Base-by-base conservation (phyloP, 1,140 invertebrate species). In the Pristionchus pacificus region DNA sequence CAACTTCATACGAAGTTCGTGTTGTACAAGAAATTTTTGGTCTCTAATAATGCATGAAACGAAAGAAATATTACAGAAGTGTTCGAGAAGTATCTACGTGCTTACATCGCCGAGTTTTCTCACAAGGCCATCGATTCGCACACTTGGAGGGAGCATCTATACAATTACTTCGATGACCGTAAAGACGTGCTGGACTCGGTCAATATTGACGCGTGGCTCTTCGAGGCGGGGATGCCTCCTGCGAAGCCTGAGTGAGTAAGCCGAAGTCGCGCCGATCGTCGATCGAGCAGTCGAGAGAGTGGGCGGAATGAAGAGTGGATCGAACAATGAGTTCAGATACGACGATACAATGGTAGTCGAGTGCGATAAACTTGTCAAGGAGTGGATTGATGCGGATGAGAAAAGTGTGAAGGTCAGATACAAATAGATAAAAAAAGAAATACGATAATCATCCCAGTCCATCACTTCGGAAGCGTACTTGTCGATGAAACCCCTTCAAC, bases 201-300 rank as follows among this genome's bases (percentile, higher is more conserved):
- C 3, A 90, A 96, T 81, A 96, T 93, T 92, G 84, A 93, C 31
- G 80, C 87, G 0, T 97, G 94, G 93, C 86, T 96, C 2, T 86
- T 90, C 79, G 87, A 86, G 25, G 88, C 89, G 65, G 93, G 93
- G 62, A 92, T 95, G 90, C 93, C 93, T 1, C 90, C 90, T 1
- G 84, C 90, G 60, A 91, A 92, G 84, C 92, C 92, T 19, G 85
- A 89, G 87, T 95, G n/a, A n/a, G n/a, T n/a, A n/a, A n/a, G n/a
- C n/a, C n/a, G n/a, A n/a, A n/a, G n/a, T n/a, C n/a, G n/a, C n/a
- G n/a, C n/a, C n/a, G n/a, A n/a, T n/a, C n/a, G n/a, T n/a, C n/a
- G n/a, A n/a, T n/a, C n/a, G n/a, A n/a, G n/a, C n/a, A n/a, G n/a
- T n/a, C n/a, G n/a, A n/a, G n/a, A n/a, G n/a, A n/a, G n/a, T n/a